Percentiles rank a stretch among this genome's conserved stretches.
These are phyloP conservation scores for Hemaris fuciformis DNA, from an alignment of 2,888 invertebrate genomes.

Conservation along the genomic window DNA sequence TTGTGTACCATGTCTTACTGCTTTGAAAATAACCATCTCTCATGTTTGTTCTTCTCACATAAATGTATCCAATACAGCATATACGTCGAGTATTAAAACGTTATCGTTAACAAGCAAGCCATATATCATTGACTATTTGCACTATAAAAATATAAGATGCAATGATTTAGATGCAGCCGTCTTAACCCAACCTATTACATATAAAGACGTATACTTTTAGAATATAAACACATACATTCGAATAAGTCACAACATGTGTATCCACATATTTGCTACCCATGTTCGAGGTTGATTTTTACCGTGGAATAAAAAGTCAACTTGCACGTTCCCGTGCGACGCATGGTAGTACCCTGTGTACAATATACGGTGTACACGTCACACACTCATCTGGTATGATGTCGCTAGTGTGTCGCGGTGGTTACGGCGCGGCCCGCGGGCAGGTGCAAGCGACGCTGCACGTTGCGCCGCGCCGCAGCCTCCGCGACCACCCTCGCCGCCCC, in stretches of 20 bases:
- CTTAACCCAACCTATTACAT: not conserved
- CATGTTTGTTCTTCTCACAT: not conserved
- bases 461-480: constrained; percentile 73
- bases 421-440: constrained; percentile 58
- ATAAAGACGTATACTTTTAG: not conserved
- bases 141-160: not conserved
- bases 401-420: constrained; percentile 64
- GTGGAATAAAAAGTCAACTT: not conserved
- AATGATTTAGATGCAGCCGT: not conserved
- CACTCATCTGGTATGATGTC: constrained; percentile 44
- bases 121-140: not conserved
- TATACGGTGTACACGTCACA: constrained; percentile 7
- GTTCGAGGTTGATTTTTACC: not conserved
- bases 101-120: not conserved
- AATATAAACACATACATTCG: not conserved
- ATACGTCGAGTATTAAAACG: not conserved
- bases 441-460: constrained; percentile 76
- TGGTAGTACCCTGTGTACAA: not conserved
- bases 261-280: not conserved
- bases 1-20: not conserved
- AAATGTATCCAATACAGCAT: not conserved
- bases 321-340: not conserved
- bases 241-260: not conserved
- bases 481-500: constrained; percentile 55
- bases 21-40: not conserved